Evolutionary conservation across 2,797 vertebrate species (phyloP).

Genomic region (Alexandromys oeconomus): DNA sequence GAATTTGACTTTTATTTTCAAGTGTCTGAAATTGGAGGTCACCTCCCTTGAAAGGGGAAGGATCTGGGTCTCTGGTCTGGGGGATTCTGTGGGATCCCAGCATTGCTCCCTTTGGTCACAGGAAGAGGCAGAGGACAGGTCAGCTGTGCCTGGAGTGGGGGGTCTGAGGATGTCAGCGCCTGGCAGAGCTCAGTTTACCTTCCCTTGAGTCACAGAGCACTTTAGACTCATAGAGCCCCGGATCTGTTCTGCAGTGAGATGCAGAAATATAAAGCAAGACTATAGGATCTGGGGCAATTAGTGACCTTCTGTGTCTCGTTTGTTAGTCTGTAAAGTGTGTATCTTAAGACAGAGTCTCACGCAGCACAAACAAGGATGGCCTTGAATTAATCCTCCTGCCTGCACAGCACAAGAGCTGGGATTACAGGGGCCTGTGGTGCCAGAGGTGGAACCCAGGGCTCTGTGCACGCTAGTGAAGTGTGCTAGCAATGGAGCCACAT

Average conservation of each 20-base stretch:
- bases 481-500: neutral
- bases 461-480: neutral
- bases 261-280: neutral
- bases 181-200: neutral
- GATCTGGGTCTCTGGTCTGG: neutral
- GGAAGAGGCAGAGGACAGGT: neutral
- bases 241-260: neutral
- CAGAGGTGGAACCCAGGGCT: neutral
- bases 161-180: neutral
- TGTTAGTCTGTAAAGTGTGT: neutral
- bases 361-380: neutral
- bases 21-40: constrained; percentile 76
- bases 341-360: neutral
- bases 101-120: neutral
- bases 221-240: neutral
- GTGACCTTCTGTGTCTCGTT: neutral
- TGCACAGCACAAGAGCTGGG: neutral
- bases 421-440: too few relatives aligned
- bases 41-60: constrained; percentile 37
- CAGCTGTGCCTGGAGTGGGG: fast-evolving
- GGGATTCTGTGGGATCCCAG: neutral
- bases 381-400: neutral
- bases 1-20: constrained; percentile 78
- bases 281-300: neutral
- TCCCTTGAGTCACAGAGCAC: neutral